phyloP scores from a whole-genome alignment of 2,797 vertebrate species.

The Hydrolagus colliei region DNA sequence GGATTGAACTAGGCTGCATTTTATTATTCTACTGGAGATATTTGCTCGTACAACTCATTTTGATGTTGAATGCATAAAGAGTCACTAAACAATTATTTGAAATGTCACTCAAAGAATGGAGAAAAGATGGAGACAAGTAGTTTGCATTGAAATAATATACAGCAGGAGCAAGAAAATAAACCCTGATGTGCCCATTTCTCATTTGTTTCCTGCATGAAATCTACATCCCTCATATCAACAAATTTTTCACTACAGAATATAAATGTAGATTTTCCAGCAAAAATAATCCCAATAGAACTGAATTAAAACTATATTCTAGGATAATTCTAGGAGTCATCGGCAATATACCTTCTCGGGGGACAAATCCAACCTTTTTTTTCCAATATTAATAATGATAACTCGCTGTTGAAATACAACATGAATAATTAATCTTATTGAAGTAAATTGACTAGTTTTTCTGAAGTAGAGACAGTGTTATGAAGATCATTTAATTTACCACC shows the following conservation, averaged over 20 bases:
- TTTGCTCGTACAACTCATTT: too few relatives aligned
- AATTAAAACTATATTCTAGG: not conserved
- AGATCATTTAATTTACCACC: slow-evolving; percentile 18
- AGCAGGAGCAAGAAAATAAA: too few relatives aligned
- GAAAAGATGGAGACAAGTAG: too few relatives aligned
- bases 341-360: not conserved
- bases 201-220: not conserved
- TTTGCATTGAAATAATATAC: too few relatives aligned
- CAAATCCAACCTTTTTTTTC: not conserved
- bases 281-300: not conserved
- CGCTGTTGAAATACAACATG: not conserved
- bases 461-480: not conserved
- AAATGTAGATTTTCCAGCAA: not conserved
- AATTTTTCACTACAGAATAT: not conserved
- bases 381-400: not conserved
- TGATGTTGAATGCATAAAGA: not conserved
- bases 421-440: not conserved
- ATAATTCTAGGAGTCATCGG: not conserved
- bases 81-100: not conserved
- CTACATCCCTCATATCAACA: not conserved
- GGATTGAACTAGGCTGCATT: too few relatives aligned
- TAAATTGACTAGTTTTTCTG: not conserved
- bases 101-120: too few relatives aligned
- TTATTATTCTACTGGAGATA: too few relatives aligned
- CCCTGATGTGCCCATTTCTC: not conserved